Evolutionary conservation across 2,888 invertebrate genomes (phyloP), one percentile per base, ranked within the genome.

Genomic region (Gonocerus acuteangulatus): DNA sequence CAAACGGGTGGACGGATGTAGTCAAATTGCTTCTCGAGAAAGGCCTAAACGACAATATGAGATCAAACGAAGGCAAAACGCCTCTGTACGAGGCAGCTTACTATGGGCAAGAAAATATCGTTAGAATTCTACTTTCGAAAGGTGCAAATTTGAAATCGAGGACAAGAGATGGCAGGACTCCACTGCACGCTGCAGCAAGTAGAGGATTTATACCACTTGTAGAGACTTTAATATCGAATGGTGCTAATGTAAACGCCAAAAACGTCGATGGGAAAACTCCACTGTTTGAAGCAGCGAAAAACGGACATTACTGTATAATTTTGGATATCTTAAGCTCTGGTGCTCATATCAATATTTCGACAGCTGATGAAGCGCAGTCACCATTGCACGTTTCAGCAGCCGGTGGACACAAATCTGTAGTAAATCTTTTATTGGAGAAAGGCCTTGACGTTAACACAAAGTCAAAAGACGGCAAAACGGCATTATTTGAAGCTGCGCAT

Each of bases 401-500:
- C 21, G 34, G 34, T 19, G 51, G 51, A 2, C 51, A 51, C 21
- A 34, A 51, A 32, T 19, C 27, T 13, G 36, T 51, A 1, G 16
- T 23, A 9, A 51, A 32, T 13, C 15, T 36, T 32, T 21, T 51
- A 19, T 32, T 51, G 7, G 36, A 51, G 3, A 36, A 36, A 0
- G 32, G 51, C 9, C n/a, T 34, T 11, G n/a, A 51, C n/a, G 21
- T 32, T 19, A 36, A 51, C 21, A 19, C 0, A 2, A 51, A 36
- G 21, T 32, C 32, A n/a, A 32, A 21, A 32, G 36, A 32, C 2
- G 51, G 51, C 18, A 32, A 19, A 15, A 51, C 51, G 11, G 34
- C 51, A 2, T 36, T 51, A 36, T 51, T 32, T n/a, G 34, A 32
- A 18, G 51, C 51, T 16, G 51, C 36, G 2, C 19, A 32, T 32